These are phyloP conservation scores for Drosophila maculinotata DNA, from an alignment of 2,888 invertebrate genomes.

Conservation along the genomic window DNA sequence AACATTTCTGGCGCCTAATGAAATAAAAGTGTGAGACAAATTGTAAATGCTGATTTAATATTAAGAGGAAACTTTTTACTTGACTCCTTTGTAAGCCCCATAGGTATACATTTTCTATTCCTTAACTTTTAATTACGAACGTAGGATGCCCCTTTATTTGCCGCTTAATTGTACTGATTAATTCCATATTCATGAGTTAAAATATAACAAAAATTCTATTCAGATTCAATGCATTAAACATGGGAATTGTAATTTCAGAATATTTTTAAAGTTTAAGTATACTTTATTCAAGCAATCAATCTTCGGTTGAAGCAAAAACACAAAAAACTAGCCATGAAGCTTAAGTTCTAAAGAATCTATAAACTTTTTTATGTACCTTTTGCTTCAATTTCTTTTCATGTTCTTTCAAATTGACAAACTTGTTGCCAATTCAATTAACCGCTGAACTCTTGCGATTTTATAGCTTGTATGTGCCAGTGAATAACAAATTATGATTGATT, in stretches of 20 bases:
- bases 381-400: background rate
- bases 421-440: slow-evolving; percentile 18
- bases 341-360: background rate
- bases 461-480: slow-evolving; percentile 1
- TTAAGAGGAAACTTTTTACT: background rate
- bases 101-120: background rate
- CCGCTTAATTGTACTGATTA: too few species aligned
- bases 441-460: background rate
- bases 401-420: slow-evolving; percentile 1
- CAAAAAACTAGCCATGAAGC: background rate
- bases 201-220: too few species aligned
- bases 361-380: background rate
- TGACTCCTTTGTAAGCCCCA: background rate
- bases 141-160: background rate
- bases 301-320: background rate
- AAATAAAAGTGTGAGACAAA: slow-evolving; percentile 17
- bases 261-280: too few species aligned
- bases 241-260: too few species aligned
- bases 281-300: too few species aligned
- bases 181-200: too few species aligned
- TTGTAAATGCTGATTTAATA: slow-evolving; percentile 19
- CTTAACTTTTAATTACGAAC: background rate
- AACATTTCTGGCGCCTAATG: slow-evolving; percentile 15
- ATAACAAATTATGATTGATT: slow-evolving; percentile 31
- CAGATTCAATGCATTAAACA: too few species aligned